Evolutionary conservation across 2,797 vertebrate genomes (phyloP).

Genomic region (Hyperoplus lanceolatus): DNA sequence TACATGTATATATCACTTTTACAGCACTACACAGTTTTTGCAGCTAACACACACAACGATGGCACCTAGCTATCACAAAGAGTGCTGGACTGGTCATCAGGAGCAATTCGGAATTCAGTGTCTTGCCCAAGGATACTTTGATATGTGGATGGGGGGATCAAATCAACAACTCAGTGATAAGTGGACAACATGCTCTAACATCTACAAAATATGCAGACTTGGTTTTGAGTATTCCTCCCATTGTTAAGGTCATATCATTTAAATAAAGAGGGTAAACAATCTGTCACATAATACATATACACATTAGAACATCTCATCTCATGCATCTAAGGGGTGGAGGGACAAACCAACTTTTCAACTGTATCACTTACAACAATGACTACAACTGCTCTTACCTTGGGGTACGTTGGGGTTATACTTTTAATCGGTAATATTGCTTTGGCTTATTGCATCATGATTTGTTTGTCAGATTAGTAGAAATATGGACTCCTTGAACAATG

Average conservation of each 20-base stretch:
- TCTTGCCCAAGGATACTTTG: too few species aligned
- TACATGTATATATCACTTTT: too few species aligned
- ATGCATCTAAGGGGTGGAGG: too few species aligned
- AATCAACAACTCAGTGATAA: too few species aligned
- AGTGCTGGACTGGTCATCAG: too few species aligned
- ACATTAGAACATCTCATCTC: neutral
- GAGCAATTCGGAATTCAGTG: too few species aligned
- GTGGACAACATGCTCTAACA: too few species aligned
- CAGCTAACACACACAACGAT: too few species aligned
- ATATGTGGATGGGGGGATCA: too few species aligned
- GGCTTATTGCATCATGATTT: neutral
- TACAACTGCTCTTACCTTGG: neutral
- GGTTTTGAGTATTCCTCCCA: neutral
- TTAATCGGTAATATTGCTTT: neutral
- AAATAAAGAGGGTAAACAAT: neutral
- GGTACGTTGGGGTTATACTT: neutral
- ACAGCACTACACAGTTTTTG: too few species aligned
- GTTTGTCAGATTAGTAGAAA: neutral
- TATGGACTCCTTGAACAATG: neutral
- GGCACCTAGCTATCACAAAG: too few species aligned
- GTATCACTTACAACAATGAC: neutral
- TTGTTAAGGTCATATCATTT: neutral
- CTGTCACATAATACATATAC: too few species aligned
- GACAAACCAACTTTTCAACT: neutral
- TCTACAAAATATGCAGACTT: neutral